phyloP scores from a whole-genome alignment of 2,888 invertebrate species.

The Dimorphilus gyrociliatus region DNA sequence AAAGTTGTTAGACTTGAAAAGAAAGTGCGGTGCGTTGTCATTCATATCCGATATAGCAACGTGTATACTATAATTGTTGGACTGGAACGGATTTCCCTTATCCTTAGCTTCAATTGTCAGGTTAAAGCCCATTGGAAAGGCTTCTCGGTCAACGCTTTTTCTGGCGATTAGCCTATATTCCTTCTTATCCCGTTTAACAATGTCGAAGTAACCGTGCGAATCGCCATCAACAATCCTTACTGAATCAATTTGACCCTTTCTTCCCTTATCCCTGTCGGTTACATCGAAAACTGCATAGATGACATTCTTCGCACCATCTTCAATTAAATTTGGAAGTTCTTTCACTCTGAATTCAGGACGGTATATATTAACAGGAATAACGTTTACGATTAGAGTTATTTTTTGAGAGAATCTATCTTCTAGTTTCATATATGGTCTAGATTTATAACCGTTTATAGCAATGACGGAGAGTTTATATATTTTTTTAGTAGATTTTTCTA shows the following conservation, averaged over 20 bases:
- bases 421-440: too few relatives aligned
- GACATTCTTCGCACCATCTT: constrained; percentile 55
- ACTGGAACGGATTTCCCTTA: constrained; percentile 44
- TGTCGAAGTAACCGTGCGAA: constrained; percentile 69
- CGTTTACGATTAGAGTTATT: constrained; percentile 56
- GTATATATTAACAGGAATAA: constrained; percentile 58
- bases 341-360: constrained; percentile 67
- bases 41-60: constrained; percentile 63
- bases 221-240: constrained; percentile 63
- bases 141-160: constrained; percentile 50
- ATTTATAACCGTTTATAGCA: too few relatives aligned
- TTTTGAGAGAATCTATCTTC: constrained; percentile 33
- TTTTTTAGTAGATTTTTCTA: too few relatives aligned
- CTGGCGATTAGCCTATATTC: constrained; percentile 38
- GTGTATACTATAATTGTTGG: constrained; percentile 45
- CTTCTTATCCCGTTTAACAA: constrained; percentile 31
- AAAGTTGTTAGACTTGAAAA: constrained; percentile 52
- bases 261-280: constrained; percentile 62
- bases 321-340: constrained; percentile 55
- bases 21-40: constrained; percentile 72
- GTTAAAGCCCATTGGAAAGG: constrained; percentile 63
- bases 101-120: constrained; percentile 70
- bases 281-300: constrained; percentile 74
- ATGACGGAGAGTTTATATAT: too few relatives aligned
- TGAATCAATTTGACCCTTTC: constrained; percentile 56